Percentiles rank a stretch among this genome's conserved stretches.
Evolutionary conservation across 2,113 vertebrate genomes (phyloP).

Genomic region (Hucho hucho): DNA sequence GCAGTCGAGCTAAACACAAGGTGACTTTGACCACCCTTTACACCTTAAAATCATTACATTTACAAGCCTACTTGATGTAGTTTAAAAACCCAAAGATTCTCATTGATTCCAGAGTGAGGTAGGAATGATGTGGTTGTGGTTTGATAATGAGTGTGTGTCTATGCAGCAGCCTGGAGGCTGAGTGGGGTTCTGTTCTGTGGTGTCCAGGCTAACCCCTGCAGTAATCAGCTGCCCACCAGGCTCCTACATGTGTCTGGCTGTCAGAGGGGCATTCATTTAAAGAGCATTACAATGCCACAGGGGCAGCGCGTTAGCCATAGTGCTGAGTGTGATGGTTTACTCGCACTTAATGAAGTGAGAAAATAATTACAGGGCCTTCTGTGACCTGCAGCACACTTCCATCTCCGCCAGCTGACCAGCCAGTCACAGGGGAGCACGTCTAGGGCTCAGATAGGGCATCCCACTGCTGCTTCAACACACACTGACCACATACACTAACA

Average conservation of each 20-base stretch:
- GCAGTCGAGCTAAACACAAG: no score
- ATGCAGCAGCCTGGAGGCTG: conserved; percentile 45
- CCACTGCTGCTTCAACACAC: conserved; percentile 57
- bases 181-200: conserved; percentile 32
- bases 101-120: background rate
- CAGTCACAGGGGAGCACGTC: conserved; percentile 56
- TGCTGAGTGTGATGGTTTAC: conserved; percentile 76
- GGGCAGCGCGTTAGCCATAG: conserved; percentile 72
- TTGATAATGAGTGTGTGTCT: conserved; percentile 60
- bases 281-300: conserved; percentile 75
- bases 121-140: conserved; percentile 9
- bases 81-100: background rate
- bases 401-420: conserved; percentile 33
- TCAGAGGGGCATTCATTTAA: conserved; percentile 72
- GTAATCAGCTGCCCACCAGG: conserved; percentile 69
- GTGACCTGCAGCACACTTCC: conserved; percentile 74
- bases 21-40: no score
- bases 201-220: conserved; percentile 62
- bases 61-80: background rate
- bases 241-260: conserved; percentile 48
- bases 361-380: conserved; percentile 77
- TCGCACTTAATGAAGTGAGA: conserved; percentile 79
- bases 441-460: conserved; percentile 52
- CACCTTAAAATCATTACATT: background rate
- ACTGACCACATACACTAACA: conserved; percentile 47